Base-by-base conservation (phyloP, 2,888 invertebrate genomes). In the Hymenopus coronatus region DNA sequence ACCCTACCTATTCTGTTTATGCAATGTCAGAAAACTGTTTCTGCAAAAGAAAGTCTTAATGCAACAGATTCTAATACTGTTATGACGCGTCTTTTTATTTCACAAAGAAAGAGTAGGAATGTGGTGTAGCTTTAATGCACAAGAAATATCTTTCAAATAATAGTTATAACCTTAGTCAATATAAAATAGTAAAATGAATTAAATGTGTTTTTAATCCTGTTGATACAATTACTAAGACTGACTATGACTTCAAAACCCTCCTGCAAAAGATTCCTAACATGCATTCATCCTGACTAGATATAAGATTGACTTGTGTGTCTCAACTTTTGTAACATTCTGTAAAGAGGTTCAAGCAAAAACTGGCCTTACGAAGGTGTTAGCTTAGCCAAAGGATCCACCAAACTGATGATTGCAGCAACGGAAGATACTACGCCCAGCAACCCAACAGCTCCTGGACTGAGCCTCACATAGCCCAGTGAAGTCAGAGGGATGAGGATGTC, bases 401-500 rank as follows among this genome's bases (percentile, higher is more conserved):
- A 93, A 28, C 97, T 96, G 85, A 97, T 93, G 84, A 98, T 93
- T 25, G 97, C 98, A 89, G 97, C 96, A 82, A 96, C 90, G 0
- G 98, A 98, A 4, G 98, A 98, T 88, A 98, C 92, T 0, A 96
- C 95, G 7, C 98, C 98, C 28, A 98, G 93, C 12, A 96, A 91
- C 0, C 98, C 98, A 89, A 98, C 95, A 30, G 96, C 94, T 90
- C 97, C 96, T 0, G 98, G 97, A 90, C 96, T 96, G 15, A 98
- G 93, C 91, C 96, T 96, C 0, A 96, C 95, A 92, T 97, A 96
- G 0, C 97, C 98, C 91, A 98, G 93, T 9, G 97, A 96, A 89
- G 97, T 96, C 90, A 98, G 93, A 0, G 98, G 98, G 92, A 98
- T 97, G 91, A 98, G 97, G 89, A 98, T 93, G 93, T 98, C 98